Base-by-base conservation (phyloP, 2,113 vertebrate species). In the Prionailurus bengalensis region DNA sequence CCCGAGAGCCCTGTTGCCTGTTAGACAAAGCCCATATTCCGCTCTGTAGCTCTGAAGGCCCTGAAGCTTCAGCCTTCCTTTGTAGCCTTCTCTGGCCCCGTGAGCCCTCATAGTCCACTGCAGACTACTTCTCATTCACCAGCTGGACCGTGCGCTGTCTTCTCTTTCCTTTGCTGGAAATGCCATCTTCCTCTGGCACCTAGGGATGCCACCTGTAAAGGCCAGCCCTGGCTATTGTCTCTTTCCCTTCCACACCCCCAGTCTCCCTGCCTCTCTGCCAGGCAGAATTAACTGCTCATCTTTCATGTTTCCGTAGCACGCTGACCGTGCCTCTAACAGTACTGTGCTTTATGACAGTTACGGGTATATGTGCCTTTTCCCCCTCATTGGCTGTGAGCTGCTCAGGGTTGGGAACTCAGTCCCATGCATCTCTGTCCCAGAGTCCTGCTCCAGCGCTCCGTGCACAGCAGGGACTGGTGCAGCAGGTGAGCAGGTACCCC, bases 201-300 rank as follows among this genome's bases (percentile, higher is more conserved):
- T 23, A 61, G 58, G 58, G 58, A 61, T 61, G 58, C 58, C 58
- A 1, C 53, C 83, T 9, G 15, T 74, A 39, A 27, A 95, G 83
- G 15, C 48, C 63, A 87, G 39, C 53, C 94, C 76, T 73, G n/a
- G 6, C 23, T 42, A 3, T 66, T 61, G 27, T 88, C 84, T 94
- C 68, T 73, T 81, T 76, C 19, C 23, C 48, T 0, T 25, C 19
- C 2, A n/a, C 13, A 48, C 58, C 63, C 15, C 29, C 53, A 7
- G 0, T 1, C 79, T 42, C 33, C 45, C 39, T 45, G n/a, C 51
- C 7, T 79, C 21, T 33, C 25, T 53, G 61, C 39, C 61, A 86
- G 61, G 78, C 86, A 82, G 65, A 96, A 53, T 78, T 21, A 61
- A 78, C 90, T 31, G 12, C n/a, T 48, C 42, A 53, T 70, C 58